These are phyloP conservation scores for Callaeas wilsoni DNA, from an alignment of 2,113 vertebrate genomes.

Conservation along the genomic window DNA sequence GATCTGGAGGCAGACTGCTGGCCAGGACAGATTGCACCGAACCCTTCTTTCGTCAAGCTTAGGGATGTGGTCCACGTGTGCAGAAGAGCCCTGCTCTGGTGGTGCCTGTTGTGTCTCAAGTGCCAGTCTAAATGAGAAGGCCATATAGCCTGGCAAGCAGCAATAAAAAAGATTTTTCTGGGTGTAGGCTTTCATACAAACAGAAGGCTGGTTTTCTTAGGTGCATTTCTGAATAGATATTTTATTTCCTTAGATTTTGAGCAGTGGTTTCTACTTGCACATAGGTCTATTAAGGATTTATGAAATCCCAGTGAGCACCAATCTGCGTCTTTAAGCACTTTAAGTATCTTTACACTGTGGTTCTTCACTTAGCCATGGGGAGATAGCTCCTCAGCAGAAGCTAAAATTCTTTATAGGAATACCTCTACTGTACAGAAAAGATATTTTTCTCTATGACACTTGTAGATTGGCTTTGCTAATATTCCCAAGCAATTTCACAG, in stretches of 20 bases:
- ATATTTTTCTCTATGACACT: neutral
- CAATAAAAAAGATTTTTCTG: neutral
- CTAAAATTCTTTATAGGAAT: neutral
- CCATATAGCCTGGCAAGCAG: neutral
- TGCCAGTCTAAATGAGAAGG: neutral
- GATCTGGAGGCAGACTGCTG: neutral
- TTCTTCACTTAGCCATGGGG: neutral
- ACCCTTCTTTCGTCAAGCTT: neutral
- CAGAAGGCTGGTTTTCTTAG: neutral
- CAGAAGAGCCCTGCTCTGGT: neutral
- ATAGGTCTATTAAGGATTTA: neutral
- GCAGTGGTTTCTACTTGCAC: neutral
- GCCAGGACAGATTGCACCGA: neutral
- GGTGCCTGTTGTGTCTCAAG: neutral
- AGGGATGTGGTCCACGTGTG: fast-evolving
- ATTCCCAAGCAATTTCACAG: neutral
- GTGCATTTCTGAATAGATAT: neutral
- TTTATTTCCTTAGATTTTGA: neutral
- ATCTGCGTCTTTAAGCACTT: neutral
- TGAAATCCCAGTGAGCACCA: neutral
- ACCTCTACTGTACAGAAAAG: neutral
- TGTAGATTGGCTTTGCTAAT: neutral
- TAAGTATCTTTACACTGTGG: neutral
- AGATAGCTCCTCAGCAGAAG: neutral
- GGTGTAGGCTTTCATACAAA: neutral